Conservation (phyloP, 2,113 vertebrate genomes). For the Phalacrocorax pelagicus region DNA sequence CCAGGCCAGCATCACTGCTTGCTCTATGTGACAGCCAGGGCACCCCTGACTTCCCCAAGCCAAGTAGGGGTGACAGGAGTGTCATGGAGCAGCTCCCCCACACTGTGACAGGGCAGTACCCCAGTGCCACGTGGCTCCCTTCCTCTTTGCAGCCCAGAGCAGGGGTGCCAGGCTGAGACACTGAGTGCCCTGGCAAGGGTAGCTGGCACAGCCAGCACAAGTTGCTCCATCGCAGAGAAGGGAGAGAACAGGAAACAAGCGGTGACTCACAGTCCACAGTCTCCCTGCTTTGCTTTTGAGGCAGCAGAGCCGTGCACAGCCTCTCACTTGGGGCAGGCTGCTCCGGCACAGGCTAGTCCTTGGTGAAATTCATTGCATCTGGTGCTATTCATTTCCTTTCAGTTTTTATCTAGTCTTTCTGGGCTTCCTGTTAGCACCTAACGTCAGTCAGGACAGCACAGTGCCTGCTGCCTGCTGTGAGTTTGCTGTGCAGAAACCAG, state of each 20-base stretch:
- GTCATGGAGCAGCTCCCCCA: fast-evolving
- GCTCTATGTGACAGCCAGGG: not conserved
- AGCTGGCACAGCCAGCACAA: not conserved
- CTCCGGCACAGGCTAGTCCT: not conserved
- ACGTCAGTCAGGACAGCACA: not conserved
- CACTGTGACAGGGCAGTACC: not conserved
- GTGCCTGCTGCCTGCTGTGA: not conserved
- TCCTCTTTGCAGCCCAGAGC: not conserved
- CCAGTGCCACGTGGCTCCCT: fast-evolving
- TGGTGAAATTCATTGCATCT: not conserved
- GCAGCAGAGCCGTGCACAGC: not conserved
- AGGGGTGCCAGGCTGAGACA: not conserved
- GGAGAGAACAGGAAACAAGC: constrained; percentile 19
- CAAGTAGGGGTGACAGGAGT: not conserved
- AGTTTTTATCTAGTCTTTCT: constrained; percentile 62
- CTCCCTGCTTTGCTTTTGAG: not conserved
- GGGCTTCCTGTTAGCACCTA: constrained; percentile 46
- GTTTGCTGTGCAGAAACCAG: not conserved
- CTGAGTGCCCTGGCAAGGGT: not conserved
- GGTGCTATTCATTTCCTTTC: constrained; percentile 34
- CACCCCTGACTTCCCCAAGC: not conserved
- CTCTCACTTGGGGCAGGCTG: not conserved
- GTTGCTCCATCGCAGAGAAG: not conserved
- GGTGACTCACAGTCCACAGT: not conserved
- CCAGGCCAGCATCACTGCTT: not conserved